phyloP scores from a whole-genome alignment of 2,797 vertebrate genomes.

The Channa striata region DNA sequence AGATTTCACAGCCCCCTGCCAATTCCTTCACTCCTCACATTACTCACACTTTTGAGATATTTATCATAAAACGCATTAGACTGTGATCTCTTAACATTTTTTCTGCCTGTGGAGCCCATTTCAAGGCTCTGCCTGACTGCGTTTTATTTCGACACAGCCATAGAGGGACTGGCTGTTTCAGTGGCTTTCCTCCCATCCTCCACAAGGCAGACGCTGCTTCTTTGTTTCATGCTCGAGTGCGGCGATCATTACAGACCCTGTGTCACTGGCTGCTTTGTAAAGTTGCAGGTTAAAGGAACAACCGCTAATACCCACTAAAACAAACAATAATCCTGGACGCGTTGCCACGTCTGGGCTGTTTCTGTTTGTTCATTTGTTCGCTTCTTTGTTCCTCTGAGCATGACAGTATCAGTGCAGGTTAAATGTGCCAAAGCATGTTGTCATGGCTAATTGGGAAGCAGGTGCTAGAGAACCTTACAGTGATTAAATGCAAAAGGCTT shows the following conservation, averaged over 20 bases:
- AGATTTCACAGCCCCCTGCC: slow-evolving; percentile 66
- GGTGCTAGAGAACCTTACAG: slow-evolving; percentile 69
- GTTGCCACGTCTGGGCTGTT: slow-evolving; percentile 15
- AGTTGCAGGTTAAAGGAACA: slow-evolving; percentile 66
- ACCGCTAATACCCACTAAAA: slow-evolving; percentile 43
- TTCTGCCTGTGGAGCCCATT: slow-evolving; percentile 62
- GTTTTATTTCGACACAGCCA: slow-evolving; percentile 77
- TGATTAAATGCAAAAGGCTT: slow-evolving; percentile 75
- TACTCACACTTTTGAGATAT: slow-evolving; percentile 78
- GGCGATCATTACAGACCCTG: slow-evolving; percentile 75
- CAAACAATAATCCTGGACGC: slow-evolving; percentile 54
- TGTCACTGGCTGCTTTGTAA: slow-evolving; percentile 72
- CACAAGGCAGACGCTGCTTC: slow-evolving; percentile 63
- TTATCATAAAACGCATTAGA: slow-evolving; percentile 82
- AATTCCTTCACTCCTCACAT: slow-evolving; percentile 63
- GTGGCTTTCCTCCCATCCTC: slow-evolving; percentile 71
- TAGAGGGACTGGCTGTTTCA: slow-evolving; percentile 57
- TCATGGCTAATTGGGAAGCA: slow-evolving; percentile 79
- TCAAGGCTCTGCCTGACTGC: slow-evolving; percentile 73
- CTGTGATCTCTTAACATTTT: slow-evolving; percentile 69
- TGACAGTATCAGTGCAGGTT: slow-evolving; percentile 53
- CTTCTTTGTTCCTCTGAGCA: slow-evolving; percentile 38
- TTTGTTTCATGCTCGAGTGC: slow-evolving; percentile 81
- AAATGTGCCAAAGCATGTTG: slow-evolving; percentile 68
- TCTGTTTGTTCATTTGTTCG: slow-evolving; percentile 7